Evolutionary conservation across 2,797 vertebrate species (phyloP).

Genomic region (Leptoclinus maculatus): DNA sequence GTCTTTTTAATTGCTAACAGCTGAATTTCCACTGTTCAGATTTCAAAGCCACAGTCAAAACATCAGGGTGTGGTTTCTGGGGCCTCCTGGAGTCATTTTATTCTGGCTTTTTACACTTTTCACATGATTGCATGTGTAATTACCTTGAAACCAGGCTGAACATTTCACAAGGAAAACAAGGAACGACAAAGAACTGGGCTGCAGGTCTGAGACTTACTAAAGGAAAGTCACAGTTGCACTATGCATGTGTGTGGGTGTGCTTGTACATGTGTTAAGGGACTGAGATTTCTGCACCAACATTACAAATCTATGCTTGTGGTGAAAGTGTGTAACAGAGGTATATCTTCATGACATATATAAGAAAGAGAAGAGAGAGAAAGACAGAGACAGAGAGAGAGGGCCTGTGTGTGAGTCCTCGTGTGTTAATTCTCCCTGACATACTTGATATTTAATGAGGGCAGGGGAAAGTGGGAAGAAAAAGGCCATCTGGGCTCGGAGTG

Average conservation of each 20-base stretch:
- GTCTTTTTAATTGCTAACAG: constrained; percentile 65
- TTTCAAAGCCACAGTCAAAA: constrained; percentile 43
- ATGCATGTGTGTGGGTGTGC: neutral
- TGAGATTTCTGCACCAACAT: constrained; percentile 21
- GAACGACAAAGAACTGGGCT: neutral
- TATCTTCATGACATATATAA: constrained; percentile 51
- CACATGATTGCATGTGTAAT: constrained; percentile 64
- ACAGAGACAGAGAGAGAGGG: neutral
- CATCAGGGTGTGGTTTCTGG: constrained; percentile 45
- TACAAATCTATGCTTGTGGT: constrained; percentile 13
- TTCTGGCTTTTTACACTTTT: constrained; percentile 52
- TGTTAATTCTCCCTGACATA: constrained; percentile 56
- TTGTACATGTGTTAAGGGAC: constrained; percentile 17
- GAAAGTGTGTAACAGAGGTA: constrained; percentile 33
- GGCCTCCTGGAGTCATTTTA: constrained; percentile 49
- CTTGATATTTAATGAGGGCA: constrained; percentile 74
- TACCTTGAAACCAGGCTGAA: constrained; percentile 53
- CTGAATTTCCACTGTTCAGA: constrained; percentile 55
- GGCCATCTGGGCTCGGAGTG: constrained; percentile 60
- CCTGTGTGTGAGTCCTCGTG: constrained; percentile 41
- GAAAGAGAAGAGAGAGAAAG: neutral
- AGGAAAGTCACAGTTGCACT: constrained; percentile 6
- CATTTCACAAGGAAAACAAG: constrained; percentile 36
- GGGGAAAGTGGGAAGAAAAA: constrained; percentile 54
- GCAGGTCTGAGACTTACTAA: constrained; percentile 30